Evolutionary conservation across 1,140 invertebrate genomes (phyloP), one percentile per base, ranked within the genome.

Genomic region (Caenorhabditis inopinata): DNA sequence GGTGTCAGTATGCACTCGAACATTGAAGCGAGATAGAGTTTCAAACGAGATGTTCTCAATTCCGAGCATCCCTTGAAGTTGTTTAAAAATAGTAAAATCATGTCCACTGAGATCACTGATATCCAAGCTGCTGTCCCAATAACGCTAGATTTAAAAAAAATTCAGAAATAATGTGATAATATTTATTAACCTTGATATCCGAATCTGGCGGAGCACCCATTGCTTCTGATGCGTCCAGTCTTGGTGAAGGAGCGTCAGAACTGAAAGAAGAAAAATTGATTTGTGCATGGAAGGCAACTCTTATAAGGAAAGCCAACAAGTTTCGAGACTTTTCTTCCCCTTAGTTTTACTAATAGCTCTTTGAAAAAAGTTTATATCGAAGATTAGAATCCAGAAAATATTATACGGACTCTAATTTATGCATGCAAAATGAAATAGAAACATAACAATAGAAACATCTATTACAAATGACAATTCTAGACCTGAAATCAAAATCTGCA

Each of bases 1-100:
- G 53, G 53, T 80, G 51, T 87, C 87, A 38, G 88, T 84, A 48
- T 87, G 87, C 7, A 85, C 87, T 35, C 83, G 62, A 11, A 87
- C 77, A 74, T 87, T 81, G 62, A 87, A 87, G 23, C 84, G 83
- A 25, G 83, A 62, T 27, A 87, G 51, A 14, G 86, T 87, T 14
- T 87, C 87, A 18, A 82, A 49, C 3, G 86, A 83, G 38, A 87
- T 89, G 58, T 76, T 62, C 74, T 81, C 80, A 35, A 81, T 58
- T 18, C 80, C 80, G 2, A 81, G 53, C 48, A 58, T 58, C 6
- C 47, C 51, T 27, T 47, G 38, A 7, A 81, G 75, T 47, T 81
- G 78, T 35, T 49, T 47, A 21, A 77, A 53, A 18, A 32, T 46
- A 14, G 32, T 81, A 25, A 62, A 53, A 21, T 77, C 78, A 12